Conservation (phyloP, 2,797 vertebrate species). For the Meriones psammophilus region DNA sequence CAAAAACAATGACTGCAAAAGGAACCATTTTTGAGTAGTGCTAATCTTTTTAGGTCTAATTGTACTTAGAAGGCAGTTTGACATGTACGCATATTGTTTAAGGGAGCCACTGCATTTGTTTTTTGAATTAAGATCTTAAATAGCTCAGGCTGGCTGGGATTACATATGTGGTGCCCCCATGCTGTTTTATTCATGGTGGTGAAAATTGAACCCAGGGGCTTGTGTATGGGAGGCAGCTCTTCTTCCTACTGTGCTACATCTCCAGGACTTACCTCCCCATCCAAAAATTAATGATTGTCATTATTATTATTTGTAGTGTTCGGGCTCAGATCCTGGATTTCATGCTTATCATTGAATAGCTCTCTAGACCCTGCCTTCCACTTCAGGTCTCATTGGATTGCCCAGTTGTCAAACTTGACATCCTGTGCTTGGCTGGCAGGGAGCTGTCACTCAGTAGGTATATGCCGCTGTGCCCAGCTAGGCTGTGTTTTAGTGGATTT, state of each 20-base stretch:
- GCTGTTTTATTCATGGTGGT: background rate
- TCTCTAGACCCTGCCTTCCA: background rate
- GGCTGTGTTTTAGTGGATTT: conserved; percentile 9
- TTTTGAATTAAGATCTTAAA: background rate
- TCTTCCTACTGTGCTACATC: background rate
- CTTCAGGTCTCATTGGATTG: background rate
- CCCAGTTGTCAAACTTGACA: background rate
- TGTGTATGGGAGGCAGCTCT: background rate
- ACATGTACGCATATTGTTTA: background rate
- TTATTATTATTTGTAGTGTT: background rate
- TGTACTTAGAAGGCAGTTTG: background rate
- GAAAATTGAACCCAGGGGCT: background rate
- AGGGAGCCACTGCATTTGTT: background rate
- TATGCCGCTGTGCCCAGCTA: background rate
- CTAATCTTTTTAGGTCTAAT: background rate
- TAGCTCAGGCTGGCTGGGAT: background rate
- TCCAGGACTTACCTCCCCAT: background rate
- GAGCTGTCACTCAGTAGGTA: background rate
- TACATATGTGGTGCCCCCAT: background rate
- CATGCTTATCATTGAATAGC: background rate
- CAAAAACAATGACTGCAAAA: background rate
- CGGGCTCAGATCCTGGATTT: background rate
- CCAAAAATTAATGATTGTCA: background rate
- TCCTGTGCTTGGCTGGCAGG: background rate
- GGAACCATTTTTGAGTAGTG: background rate